phyloP scores from a whole-genome alignment of 2,888 invertebrate genomes.

The Synanthedon tipuliformis region DNA sequence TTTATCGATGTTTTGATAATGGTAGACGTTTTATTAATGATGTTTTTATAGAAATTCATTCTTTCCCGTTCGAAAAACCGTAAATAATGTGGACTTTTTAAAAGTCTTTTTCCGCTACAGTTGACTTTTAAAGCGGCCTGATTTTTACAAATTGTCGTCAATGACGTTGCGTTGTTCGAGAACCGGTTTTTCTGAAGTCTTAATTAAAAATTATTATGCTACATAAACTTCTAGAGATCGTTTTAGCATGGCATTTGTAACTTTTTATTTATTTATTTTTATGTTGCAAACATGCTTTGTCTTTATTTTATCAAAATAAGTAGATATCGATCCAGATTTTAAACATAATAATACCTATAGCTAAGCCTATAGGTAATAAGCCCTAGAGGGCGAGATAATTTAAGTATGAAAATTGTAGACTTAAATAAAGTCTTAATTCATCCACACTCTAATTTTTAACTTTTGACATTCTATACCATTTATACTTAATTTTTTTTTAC shows the following conservation, averaged over 20 bases:
- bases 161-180: conserved; percentile 9
- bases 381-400: no score
- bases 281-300: no score
- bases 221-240: conserved; percentile 23
- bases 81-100: conserved; percentile 39
- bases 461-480: no score
- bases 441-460: no score
- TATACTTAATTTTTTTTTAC: no score
- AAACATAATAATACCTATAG: background rate
- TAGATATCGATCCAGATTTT: background rate
- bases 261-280: no score
- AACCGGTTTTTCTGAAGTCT: conserved; percentile 28
- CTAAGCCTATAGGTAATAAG: no score
- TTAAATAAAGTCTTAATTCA: no score
- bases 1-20: conserved; percentile 61
- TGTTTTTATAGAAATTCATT: conserved; percentile 36
- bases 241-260: background rate
- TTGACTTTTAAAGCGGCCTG: conserved; percentile 32
- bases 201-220: conserved; percentile 31
- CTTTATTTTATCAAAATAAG: no score
- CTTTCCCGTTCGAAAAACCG: conserved; percentile 31
- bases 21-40: conserved; percentile 51
- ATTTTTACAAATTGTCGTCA: conserved; percentile 43
- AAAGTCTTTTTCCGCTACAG: conserved; percentile 46
- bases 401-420: no score